A percentile compares a stretch with the other conserved stretches of the same genome.
These are phyloP conservation scores for Pitta sordida DNA, from an alignment of 2,113 vertebrate species.

Conservation along the genomic window DNA sequence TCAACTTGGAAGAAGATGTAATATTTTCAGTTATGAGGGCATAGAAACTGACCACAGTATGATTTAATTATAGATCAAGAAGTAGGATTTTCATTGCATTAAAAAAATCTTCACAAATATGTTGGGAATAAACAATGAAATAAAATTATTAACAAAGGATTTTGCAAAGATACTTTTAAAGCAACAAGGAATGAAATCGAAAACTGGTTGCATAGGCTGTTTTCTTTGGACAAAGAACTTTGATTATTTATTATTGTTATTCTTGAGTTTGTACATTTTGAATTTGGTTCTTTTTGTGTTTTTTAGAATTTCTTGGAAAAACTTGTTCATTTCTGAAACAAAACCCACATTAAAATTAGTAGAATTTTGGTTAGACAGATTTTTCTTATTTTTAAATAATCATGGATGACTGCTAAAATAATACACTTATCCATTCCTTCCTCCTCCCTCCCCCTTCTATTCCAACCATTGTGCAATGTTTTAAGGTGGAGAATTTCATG, in stretches of 20 bases:
- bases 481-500: neutral
- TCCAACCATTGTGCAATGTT: rapidly evolving
- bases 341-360: neutral
- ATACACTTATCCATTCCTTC: neutral
- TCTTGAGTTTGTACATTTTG: neutral
- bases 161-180: conserved; percentile 24
- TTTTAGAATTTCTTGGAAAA: neutral
- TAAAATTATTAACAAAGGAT: conserved; percentile 59
- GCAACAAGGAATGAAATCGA: conserved; percentile 10
- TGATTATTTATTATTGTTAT: neutral
- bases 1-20: conserved; percentile 53
- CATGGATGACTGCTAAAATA: neutral
- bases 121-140: conserved; percentile 53
- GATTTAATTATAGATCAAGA: conserved; percentile 63
- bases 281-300: neutral
- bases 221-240: neutral
- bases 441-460: neutral
- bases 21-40: conserved; percentile 68
- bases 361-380: neutral
- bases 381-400: neutral
- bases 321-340: neutral
- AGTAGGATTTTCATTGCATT: conserved; percentile 60
- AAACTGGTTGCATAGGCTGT: neutral
- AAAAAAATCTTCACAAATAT: conserved; percentile 64
- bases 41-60: conserved; percentile 44